Conservation (phyloP, 2,797 vertebrate species). For the Mormyrus proboscirostris region DNA sequence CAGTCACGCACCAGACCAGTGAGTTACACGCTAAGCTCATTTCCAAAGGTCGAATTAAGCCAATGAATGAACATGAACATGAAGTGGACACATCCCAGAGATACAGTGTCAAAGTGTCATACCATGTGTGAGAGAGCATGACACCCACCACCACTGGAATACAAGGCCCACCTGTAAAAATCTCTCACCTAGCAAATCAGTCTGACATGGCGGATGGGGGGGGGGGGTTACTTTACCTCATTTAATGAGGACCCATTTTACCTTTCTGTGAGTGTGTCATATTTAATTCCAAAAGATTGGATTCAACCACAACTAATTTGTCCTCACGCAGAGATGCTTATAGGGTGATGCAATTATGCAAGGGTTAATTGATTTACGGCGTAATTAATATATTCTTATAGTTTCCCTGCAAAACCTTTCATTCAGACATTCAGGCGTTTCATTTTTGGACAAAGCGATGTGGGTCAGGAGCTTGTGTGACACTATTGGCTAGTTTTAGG, state of each 20-base stretch:
- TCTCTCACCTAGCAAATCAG: not conserved
- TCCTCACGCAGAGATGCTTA: not conserved
- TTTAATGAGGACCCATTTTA: conserved; percentile 1
- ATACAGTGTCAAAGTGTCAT: not conserved
- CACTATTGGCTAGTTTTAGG: not conserved
- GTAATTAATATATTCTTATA: conserved; percentile 13
- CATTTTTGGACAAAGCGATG: not conserved
- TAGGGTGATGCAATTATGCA: conserved; percentile 12
- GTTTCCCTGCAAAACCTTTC: conserved; percentile 5
- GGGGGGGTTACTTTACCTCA: not conserved
- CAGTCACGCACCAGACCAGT: not conserved
- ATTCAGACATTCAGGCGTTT: not conserved
- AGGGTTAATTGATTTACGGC: conserved; percentile 18
- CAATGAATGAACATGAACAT: not conserved
- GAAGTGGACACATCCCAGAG: not conserved
- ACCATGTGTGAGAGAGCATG: not conserved
- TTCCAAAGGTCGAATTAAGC: not conserved
- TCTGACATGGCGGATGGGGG: not conserved
- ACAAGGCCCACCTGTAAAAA: not conserved
- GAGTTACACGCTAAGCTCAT: not conserved
- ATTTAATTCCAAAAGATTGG: conserved; percentile 16
- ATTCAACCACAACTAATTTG: conserved; percentile 12
- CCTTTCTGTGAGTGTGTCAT: conserved; percentile 7
- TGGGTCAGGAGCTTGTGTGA: not conserved
- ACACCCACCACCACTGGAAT: not conserved